Percentiles rank a stretch among this genome's conserved stretches.
These are phyloP conservation scores for Poecilus cupreus DNA, from an alignment of 2,888 invertebrate genomes.

Conservation along the genomic window DNA sequence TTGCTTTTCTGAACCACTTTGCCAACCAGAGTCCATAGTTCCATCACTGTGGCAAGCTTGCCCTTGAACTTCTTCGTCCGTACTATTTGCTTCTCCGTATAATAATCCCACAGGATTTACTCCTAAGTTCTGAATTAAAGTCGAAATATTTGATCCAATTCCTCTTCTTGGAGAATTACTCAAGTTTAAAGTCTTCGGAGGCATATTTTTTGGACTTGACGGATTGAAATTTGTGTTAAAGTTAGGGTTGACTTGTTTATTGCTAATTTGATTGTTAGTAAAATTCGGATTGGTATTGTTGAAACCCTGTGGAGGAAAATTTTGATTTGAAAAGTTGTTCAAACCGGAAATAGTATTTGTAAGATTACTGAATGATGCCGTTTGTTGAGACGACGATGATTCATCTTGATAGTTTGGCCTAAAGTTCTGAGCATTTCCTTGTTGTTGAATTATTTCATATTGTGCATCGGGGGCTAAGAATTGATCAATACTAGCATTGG, in stretches of 20 bases:
- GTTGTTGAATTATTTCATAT: slow-evolving; percentile 77
- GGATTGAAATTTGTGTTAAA: slow-evolving; percentile 65
- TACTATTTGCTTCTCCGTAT: slow-evolving; percentile 70
- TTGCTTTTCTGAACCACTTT: slow-evolving; percentile 80
- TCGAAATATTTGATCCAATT: slow-evolving; percentile 73
- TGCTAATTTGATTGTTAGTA: slow-evolving; percentile 65
- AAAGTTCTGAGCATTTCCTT: slow-evolving; percentile 68
- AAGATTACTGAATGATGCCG: slow-evolving; percentile 66
- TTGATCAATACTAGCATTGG: slow-evolving; percentile 65
- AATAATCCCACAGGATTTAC: slow-evolving; percentile 72
- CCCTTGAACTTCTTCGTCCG: slow-evolving; percentile 69
- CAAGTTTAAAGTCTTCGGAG: slow-evolving; percentile 66
- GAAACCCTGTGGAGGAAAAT: slow-evolving; percentile 65
- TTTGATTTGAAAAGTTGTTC: slow-evolving; percentile 68
- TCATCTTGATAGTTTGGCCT: slow-evolving; percentile 54
- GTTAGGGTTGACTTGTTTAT: slow-evolving; percentile 63
- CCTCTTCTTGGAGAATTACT: slow-evolving; percentile 70
- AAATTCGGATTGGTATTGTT: slow-evolving; percentile 63
- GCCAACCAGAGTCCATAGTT: slow-evolving; percentile 83
- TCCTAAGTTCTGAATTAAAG: slow-evolving; percentile 73
- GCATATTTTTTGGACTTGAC: slow-evolving; percentile 66
- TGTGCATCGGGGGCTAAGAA: slow-evolving; percentile 79
- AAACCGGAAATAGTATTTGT: slow-evolving; percentile 71
- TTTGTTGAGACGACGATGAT: slow-evolving; percentile 56
- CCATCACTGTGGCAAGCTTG: slow-evolving; percentile 71